These are phyloP conservation scores for Capitella teleta DNA, from an alignment of 1,140 invertebrate species.

Conservation along the genomic window DNA sequence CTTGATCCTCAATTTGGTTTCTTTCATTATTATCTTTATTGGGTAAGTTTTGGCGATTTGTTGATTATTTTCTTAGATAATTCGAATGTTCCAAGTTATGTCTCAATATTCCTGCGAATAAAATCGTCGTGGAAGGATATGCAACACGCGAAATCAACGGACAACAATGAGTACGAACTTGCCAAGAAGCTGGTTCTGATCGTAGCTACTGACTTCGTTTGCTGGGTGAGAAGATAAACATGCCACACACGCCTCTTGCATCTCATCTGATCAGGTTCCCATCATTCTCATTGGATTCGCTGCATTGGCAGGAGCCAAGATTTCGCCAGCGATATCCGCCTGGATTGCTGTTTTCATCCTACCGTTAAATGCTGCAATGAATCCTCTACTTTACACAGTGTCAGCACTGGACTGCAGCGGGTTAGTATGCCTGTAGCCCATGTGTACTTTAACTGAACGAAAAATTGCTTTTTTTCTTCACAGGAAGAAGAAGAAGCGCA, in stretches of 20 bases:
- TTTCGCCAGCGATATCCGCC: slow-evolving; percentile 8
- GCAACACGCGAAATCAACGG: neutral
- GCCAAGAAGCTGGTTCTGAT: slow-evolving; percentile 10
- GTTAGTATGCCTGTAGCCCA: no score
- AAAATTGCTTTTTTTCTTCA: no score
- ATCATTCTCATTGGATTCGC: slow-evolving; percentile 11
- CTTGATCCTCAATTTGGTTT: slow-evolving; percentile 7
- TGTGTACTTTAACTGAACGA: no score
- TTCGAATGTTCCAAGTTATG: no score
- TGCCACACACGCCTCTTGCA: no score
- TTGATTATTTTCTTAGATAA: neutral
- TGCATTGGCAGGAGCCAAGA: neutral
- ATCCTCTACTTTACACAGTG: slow-evolving; percentile 13
- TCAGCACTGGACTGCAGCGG: slow-evolving; percentile 1
- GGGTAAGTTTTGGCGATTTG: neutral
- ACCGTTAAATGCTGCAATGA: slow-evolving; percentile 11
- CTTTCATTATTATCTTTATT: slow-evolving; percentile 7
- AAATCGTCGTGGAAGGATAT: neutral
- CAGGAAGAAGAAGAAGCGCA: no score
- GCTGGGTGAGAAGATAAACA: slow-evolving; percentile 5
- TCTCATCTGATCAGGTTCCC: no score
- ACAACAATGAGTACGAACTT: slow-evolving; percentile 6
- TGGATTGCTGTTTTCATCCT: slow-evolving; percentile 14
- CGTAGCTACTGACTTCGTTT: slow-evolving; percentile 11
- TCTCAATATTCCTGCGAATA: neutral